Evolutionary conservation across 1,140 invertebrate species (phyloP).

Genomic region (Lepidurus apus): DNA sequence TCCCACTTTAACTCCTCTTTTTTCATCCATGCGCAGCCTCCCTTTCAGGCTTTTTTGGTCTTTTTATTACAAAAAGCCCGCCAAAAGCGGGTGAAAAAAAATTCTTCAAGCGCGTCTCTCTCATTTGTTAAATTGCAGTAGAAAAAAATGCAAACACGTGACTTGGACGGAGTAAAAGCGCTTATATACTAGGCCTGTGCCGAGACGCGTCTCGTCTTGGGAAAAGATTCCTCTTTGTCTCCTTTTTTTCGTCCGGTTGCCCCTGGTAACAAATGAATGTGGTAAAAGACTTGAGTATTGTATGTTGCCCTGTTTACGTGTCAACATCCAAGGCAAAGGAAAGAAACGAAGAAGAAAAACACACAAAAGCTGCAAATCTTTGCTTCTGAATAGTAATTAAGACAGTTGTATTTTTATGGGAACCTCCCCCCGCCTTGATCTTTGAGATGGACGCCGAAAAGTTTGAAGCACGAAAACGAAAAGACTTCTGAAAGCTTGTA

Average conservation of each 20-base stretch:
- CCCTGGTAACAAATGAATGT: constrained; percentile 16
- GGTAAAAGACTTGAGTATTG: not conserved
- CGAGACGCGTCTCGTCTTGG: not conserved
- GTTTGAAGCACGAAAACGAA: too few relatives aligned
- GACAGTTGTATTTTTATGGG: too few relatives aligned
- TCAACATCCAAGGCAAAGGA: too few relatives aligned
- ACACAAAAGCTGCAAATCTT: too few relatives aligned
- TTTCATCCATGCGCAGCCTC: not conserved
- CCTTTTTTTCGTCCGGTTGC: not conserved
- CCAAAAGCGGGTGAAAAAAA: not conserved
- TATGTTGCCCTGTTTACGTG: not conserved
- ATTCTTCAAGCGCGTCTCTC: not conserved
- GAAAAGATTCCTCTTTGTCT: not conserved
- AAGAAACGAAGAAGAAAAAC: too few relatives aligned
- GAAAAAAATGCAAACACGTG: not conserved
- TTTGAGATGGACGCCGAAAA: too few relatives aligned
- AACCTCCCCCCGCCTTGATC: too few relatives aligned
- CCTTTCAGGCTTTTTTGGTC: not conserved
- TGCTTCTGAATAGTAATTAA: too few relatives aligned
- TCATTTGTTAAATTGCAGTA: not conserved
- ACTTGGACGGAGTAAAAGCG: not conserved
- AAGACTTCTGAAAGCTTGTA: too few relatives aligned
- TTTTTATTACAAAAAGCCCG: not conserved
- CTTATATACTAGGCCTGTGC: not conserved
- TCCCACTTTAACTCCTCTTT: not conserved